A percentile compares a stretch with the other conserved stretches of the same genome.
phyloP scores from a whole-genome alignment of 2,113 vertebrate genomes.

The Sebastes fasciatus region DNA sequence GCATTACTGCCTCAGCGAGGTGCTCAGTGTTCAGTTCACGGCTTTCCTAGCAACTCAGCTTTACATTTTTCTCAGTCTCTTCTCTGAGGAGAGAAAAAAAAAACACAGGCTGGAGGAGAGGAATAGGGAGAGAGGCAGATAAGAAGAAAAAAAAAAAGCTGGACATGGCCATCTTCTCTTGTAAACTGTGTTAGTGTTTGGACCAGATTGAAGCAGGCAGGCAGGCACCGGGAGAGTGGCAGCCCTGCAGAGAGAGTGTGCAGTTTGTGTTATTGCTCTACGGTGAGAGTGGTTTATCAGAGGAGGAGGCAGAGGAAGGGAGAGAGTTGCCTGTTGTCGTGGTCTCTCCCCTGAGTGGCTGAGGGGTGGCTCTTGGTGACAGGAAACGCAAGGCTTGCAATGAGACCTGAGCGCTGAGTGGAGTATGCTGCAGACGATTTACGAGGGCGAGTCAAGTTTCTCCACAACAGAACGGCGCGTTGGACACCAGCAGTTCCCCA shows the following conservation, averaged over 20 bases:
- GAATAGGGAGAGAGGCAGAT: constrained; percentile 47
- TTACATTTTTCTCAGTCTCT: constrained; percentile 47
- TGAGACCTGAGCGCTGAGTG: constrained; percentile 90
- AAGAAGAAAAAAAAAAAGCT: constrained; percentile 42
- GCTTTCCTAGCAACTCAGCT: constrained; percentile 80
- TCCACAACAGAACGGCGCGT: constrained; percentile 92
- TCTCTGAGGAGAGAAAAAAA: constrained; percentile 53
- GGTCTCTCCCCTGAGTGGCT: constrained; percentile 77
- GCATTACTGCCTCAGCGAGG: constrained; percentile 66
- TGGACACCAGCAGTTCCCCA: constrained; percentile 90
- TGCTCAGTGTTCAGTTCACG: constrained; percentile 62
- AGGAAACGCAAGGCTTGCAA: constrained; percentile 87
- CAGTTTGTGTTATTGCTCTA: constrained; percentile 53
- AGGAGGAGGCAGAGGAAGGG: constrained; percentile 85
- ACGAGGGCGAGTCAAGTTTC: constrained; percentile 99
- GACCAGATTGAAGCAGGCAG: constrained; percentile 47
- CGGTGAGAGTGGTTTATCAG: constrained; percentile 58
- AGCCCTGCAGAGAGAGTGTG: constrained; percentile 58
- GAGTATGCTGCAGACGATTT: constrained; percentile 99
- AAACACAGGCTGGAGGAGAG: constrained; percentile 5
- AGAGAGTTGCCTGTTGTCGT: constrained; percentile 68
- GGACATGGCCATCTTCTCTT: constrained; percentile 59
- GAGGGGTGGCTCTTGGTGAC: constrained; percentile 86
- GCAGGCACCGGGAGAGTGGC: constrained; percentile 38
- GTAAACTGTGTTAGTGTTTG: constrained; percentile 59